Evolutionary conservation across 2,888 invertebrate species (phyloP), one percentile per base, ranked within the genome.

Genomic region (Drosophila emarginata): DNA sequence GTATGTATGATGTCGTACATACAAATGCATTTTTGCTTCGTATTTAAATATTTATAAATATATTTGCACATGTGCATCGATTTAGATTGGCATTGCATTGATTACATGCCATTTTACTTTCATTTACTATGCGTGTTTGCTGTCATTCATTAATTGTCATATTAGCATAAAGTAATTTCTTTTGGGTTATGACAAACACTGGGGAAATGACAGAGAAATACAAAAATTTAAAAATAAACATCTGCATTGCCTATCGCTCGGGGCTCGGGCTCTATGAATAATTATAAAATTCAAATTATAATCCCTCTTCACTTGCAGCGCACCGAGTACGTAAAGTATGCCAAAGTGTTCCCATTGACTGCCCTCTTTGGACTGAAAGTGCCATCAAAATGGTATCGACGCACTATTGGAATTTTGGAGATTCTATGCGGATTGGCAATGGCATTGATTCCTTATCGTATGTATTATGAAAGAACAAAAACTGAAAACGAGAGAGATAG

Each of bases 311-410:
- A 52, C 50, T 82, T 95, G 76, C 94, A 97, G 97, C 94, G 97
- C 90, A 97, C 97, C 92, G 97, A 97, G 92, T 98, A 97, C 90
- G 97, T 97, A n/a, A 96, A 97, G 92, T 97, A 97, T 92, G 96
- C 97, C n/a, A 97, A 97, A 93, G 97, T 97, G 66, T 97, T 98
- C 92, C 97, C 97, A 52, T 92, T 97, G 58, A 94, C 96, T 57
- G 95, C 95, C 78, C 93, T 95, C 67, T 92, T 97, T 76, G 96
- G 96, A 89, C 94, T 97, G 88, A 97, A 97, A 93, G 93, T 98
- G 77, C 97, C 97, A 57, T 97, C 97, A 65, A 97, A 97, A 93
- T 97, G 97, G 97, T 97, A 97, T 91, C 93, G 97, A 80, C 94
- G 97, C 89, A 94, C 95, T 5, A 95, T 97, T 66, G 97, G 97